These are phyloP conservation scores for Lota lota DNA, from an alignment of 2,113 vertebrate genomes.

Conservation along the genomic window DNA sequence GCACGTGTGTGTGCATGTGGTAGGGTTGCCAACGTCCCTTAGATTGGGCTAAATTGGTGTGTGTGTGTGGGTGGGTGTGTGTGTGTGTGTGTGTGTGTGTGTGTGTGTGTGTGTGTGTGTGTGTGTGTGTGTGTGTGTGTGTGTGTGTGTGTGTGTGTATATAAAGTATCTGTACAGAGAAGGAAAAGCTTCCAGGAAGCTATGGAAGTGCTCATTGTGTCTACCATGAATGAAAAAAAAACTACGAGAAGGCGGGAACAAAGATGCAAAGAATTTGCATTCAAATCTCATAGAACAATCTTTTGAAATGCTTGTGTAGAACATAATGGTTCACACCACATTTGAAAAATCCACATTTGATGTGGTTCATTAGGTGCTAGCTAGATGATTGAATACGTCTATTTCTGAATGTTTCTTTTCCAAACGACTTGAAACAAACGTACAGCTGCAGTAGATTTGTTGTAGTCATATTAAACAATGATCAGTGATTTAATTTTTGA, in stretches of 20 bases:
- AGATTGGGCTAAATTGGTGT: too few relatives aligned
- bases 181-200: conserved; percentile 50
- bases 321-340: neutral
- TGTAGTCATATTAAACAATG: too few relatives aligned
- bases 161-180: neutral
- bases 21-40: too few relatives aligned
- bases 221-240: conserved; percentile 19
- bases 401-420: too few relatives aligned
- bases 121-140: conserved; percentile 17
- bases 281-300: too few relatives aligned
- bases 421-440: too few relatives aligned
- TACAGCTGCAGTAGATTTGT: too few relatives aligned
- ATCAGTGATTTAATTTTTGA: neutral
- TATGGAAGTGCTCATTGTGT: conserved; percentile 51
- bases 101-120: conserved; percentile 14
- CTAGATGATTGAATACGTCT: neutral
- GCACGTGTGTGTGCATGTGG: too few relatives aligned
- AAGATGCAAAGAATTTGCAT: conserved; percentile 21
- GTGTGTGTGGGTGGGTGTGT: neutral
- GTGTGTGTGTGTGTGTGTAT: conserved; percentile 1
- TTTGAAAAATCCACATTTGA: neutral
- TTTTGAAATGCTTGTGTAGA: neutral
- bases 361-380: neutral
- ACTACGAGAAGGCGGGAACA: conserved; percentile 45
- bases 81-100: conserved; percentile 11